These are phyloP conservation scores for Tetraodon nigroviridis DNA, from an alignment of 2,113 vertebrate genomes.

Conservation along the genomic window DNA sequence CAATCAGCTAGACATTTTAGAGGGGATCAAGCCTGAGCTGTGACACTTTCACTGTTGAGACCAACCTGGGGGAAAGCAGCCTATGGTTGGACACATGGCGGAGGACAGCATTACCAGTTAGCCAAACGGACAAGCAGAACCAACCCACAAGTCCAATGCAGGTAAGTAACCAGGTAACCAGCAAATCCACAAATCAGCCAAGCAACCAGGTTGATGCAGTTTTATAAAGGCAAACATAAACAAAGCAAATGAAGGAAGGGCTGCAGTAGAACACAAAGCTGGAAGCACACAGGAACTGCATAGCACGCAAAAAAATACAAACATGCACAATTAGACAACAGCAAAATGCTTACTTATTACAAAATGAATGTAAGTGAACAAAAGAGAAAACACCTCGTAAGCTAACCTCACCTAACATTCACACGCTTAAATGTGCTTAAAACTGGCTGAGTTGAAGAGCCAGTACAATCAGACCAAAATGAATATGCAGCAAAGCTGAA, in stretches of 20 bases:
- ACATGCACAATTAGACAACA: constrained; percentile 38
- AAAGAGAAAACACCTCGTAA: constrained; percentile 10
- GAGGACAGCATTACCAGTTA: constrained; percentile 61
- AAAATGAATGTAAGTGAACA: constrained; percentile 1
- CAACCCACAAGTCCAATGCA: constrained; percentile 67
- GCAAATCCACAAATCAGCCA: constrained; percentile 66
- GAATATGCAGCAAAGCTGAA: constrained; percentile 35
- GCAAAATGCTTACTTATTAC: constrained; percentile 6
- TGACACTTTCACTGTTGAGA: constrained; percentile 45
- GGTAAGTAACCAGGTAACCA: constrained; percentile 67
- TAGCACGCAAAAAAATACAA: constrained; percentile 50
- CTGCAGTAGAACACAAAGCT: constrained; percentile 50
- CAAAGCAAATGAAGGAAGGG: constrained; percentile 67
- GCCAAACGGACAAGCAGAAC: constrained; percentile 66
- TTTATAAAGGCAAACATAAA: constrained; percentile 70
- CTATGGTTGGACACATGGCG: constrained; percentile 54
- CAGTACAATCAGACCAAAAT: constrained; percentile 26
- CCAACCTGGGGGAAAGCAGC: constrained; percentile 75
- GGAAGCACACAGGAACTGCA: constrained; percentile 28
- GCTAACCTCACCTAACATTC: no score
- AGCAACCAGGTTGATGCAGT: constrained; percentile 59
- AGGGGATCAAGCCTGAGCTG: constrained; percentile 20
- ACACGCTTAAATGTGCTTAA: neutral
- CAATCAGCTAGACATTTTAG: neutral
- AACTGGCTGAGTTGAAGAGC: constrained; percentile 17